Base-by-base conservation (phyloP, 2,797 vertebrate species). In the Champsocephalus esox region DNA sequence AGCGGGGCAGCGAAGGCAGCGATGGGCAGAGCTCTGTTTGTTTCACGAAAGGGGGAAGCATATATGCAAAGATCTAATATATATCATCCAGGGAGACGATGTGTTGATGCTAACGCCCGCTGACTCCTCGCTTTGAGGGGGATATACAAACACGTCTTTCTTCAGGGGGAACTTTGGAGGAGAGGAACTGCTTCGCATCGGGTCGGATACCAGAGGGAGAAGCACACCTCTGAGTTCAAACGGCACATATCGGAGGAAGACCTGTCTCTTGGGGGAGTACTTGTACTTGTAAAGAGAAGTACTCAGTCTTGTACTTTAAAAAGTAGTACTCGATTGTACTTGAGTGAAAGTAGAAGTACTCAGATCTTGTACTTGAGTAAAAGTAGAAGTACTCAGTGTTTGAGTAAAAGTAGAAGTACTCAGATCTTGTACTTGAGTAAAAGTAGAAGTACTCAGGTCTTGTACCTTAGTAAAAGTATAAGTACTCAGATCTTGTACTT, bases 1-100 rank as follows among this genome's bases (percentile, higher is more conserved):
- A 70, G 54, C n/a, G 34, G 34, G 65, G 57, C 58, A 73, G 76
- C 71, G 60, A 13, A 63, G 61, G 55, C 71, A 64, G 73, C 66
- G 75, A 72, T 62, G 70, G 76, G 74, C 62, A 28, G 77, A 73
- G 74, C 70, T 84, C 32, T 75, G 13, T 81, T 84, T 79, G 61
- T 72, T 62, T 77, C 57, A 68, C 55, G 57, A 11, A 70, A 70
- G 61, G 21, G 55, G 62, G 66, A 8, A 49, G 34, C 65, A 69
- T 11, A 51, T 16, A 16, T 48, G 48, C 34, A 8, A 16, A 3
- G 16, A 72, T 60, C 32, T 19, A 55, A 66, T 24, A 51, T 24
- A 49, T 57, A 59, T 73, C 62, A 49, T 70, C 65, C 1, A 14
- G 65, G 75, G 69, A 83, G 77, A 21, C 14, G 50, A 57, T 75